Evolutionary conservation across 2,888 invertebrate species (phyloP).

Genomic region (Scaptomyza flava): DNA sequence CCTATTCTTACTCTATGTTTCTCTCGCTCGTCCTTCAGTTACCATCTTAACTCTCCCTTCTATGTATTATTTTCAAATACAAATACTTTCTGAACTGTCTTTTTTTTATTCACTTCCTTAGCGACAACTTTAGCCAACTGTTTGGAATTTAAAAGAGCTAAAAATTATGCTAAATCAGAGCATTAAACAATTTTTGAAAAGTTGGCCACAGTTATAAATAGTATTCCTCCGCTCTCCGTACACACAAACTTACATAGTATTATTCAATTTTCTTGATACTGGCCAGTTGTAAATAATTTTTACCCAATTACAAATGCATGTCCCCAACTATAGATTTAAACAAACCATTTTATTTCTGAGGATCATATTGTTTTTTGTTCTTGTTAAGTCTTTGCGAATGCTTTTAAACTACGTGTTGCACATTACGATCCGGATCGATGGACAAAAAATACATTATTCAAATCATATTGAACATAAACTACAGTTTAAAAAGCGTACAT

Average conservation of each 20-base stretch:
- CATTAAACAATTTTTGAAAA: neutral
- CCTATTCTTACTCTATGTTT: neutral
- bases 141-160: conserved; percentile 46
- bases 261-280: neutral
- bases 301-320: conserved; percentile 7
- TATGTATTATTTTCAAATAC: conserved; percentile 20
- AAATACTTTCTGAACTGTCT: conserved; percentile 46
- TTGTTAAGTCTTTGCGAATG: conserved; percentile 32
- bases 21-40: conserved; percentile 4
- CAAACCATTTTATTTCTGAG: neutral
- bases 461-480: neutral
- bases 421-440: neutral
- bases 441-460: neutral
- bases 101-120: conserved; percentile 32
- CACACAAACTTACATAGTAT: neutral
- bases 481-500: neutral
- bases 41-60: conserved; percentile 4
- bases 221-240: neutral
- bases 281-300: conserved; percentile 6
- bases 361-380: neutral
- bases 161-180: conserved; percentile 14
- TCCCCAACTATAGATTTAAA: neutral
- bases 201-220: conserved; percentile 20
- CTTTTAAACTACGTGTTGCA: conserved; percentile 27
- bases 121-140: conserved; percentile 40